A percentile compares a stretch with the other conserved stretches of the same genome.
These are phyloP conservation scores for Batillaria attramentaria DNA, from an alignment of 1,140 invertebrate species.

Conservation along the genomic window DNA sequence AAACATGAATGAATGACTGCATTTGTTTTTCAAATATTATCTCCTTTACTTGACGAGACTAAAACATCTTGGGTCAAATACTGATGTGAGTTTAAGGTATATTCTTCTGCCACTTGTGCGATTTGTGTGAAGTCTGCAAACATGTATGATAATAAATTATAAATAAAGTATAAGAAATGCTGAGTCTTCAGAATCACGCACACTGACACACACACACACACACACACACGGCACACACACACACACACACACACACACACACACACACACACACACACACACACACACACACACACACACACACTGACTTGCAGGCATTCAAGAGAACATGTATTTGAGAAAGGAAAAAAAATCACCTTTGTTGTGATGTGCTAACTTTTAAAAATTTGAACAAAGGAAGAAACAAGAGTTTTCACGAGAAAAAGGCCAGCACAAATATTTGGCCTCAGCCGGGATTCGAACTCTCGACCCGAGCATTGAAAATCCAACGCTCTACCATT, in stretches of 20 bases:
- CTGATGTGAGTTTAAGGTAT: too few relatives aligned
- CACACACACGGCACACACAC: neutral
- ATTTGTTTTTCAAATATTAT: neutral
- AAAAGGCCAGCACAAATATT: too few relatives aligned
- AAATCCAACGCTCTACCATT: too few relatives aligned
- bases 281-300: constrained; percentile 14
- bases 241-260: neutral
- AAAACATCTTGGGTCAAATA: too few relatives aligned
- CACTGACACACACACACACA: neutral
- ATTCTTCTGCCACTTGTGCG: neutral
- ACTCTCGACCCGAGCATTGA: too few relatives aligned
- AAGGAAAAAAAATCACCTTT: neutral
- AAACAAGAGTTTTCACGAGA: neutral
- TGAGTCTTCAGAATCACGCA: neutral
- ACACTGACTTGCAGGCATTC: neutral
- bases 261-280: constrained; percentile 16
- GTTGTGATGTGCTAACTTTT: neutral
- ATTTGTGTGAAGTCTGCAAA: neutral
- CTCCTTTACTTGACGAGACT: neutral
- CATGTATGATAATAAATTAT: neutral
- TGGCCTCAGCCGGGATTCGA: too few relatives aligned
- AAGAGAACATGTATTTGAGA: neutral
- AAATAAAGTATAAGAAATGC: too few relatives aligned
- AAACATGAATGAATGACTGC: too few relatives aligned
- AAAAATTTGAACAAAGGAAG: neutral